Evolutionary conservation across 2,888 invertebrate species (phyloP).

Genomic region (Melinaea menophilus): DNA sequence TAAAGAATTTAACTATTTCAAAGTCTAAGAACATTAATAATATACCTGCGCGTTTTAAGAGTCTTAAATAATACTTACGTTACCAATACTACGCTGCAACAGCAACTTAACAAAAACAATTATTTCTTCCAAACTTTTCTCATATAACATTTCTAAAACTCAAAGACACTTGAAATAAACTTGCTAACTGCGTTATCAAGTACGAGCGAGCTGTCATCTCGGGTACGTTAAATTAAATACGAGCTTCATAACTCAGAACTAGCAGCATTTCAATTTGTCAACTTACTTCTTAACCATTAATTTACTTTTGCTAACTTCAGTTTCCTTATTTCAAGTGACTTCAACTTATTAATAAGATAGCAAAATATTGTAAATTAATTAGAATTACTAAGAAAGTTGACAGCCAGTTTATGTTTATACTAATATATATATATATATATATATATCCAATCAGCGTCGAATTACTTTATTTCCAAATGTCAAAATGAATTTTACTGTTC

Average conservation of each 20-base stretch:
- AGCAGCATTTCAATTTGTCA: conserved; percentile 16
- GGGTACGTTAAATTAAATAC: conserved; percentile 20
- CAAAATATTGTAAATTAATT: too few relatives aligned
- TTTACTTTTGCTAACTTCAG: background rate
- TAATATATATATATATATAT: too few relatives aligned
- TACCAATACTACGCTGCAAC: background rate
- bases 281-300: conserved; percentile 14
- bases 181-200: conserved; percentile 15
- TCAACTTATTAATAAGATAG: background rate
- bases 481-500: too few relatives aligned
- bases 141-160: conserved; percentile 1
- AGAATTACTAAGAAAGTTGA: too few relatives aligned
- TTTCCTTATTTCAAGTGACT: background rate
- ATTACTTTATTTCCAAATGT: too few relatives aligned
- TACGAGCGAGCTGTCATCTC: conserved; percentile 17
- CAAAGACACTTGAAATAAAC: conserved; percentile 9
- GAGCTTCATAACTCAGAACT: conserved; percentile 19
- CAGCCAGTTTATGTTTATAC: too few relatives aligned
- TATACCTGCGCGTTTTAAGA: too few relatives aligned
- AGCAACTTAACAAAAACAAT: background rate
- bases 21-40: too few relatives aligned
- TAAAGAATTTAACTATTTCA: too few relatives aligned
- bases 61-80: background rate
- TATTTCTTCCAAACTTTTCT: background rate
- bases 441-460: too few relatives aligned